Evolutionary conservation across 2,888 invertebrate genomes (phyloP), one percentile per base, ranked within the genome.

Genomic region (Netelia melanura): DNA sequence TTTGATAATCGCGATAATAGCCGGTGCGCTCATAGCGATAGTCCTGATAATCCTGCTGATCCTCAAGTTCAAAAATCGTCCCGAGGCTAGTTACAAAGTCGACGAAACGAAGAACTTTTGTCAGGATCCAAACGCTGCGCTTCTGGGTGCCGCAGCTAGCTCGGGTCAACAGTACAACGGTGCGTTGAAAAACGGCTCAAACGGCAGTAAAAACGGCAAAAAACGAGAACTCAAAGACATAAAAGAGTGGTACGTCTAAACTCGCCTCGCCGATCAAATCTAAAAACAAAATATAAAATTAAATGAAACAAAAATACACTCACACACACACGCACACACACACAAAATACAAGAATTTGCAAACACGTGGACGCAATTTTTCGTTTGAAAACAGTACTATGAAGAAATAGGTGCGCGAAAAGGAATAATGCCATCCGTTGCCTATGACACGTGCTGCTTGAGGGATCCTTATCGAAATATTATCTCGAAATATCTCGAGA

Each of bases 191-290:
- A 92, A 91, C 80, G 91, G 92, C 64, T 90, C 93, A 70, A 92
- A 91, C 78, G 89, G 86, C 68, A 91, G 89, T 87, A 93, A 95
- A 92, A 95, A 95, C 83, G 95, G 94, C 86, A 96, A 97, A 94
- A 97, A 97, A 92, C 95, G 96, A 86, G 96, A 96, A 93, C 96
- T 97, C 86, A 98, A 98, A 95, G 98, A 98, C 93, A 97, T 98
- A 93, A 98, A 98, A 95, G 98, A 98, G 95, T 98, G 98, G 98
- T 98, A 98, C 94, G 98, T 98, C 94, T 98, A 97, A 96, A 88
- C 11, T 0, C 2, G 8, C 38, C 38, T 30, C 52, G 14, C 17
- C 44, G 25, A 48, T 48, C 48, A 11, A 14, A 14, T 14, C 48
- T 48, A 48, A 14, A 48, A 48, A 48, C 1, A 48, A 48, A 14